phyloP scores from a whole-genome alignment of 2,888 invertebrate species.

The Erebia ligea region DNA sequence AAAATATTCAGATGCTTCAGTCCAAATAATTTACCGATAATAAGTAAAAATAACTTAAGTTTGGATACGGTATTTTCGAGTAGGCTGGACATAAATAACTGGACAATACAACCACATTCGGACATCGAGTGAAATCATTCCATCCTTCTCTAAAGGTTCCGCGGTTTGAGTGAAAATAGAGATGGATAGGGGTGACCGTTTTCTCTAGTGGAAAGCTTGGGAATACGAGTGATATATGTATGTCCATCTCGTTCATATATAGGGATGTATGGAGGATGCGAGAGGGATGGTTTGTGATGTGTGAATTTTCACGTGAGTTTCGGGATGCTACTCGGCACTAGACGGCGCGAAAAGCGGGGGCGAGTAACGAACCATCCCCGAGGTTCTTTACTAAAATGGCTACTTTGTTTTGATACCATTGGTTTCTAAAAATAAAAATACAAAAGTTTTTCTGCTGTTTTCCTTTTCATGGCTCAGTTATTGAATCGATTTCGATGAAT shows the following conservation, averaged over 20 bases:
- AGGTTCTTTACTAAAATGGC: conserved; percentile 33
- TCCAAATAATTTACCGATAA: no score
- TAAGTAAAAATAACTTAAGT: background rate
- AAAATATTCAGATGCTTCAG: no score
- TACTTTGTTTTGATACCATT: background rate
- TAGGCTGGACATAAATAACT: conserved; percentile 64
- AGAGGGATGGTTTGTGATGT: conserved; percentile 68
- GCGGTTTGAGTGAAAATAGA: conserved; percentile 66
- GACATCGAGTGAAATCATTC: conserved; percentile 59
- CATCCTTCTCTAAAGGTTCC: conserved; percentile 63
- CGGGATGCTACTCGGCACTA: conserved; percentile 74
- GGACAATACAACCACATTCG: conserved; percentile 67
- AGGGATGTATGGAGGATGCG: conserved; percentile 68
- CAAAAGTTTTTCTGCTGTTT: no score
- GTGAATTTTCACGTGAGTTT: conserved; percentile 52
- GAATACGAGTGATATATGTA: conserved; percentile 68
- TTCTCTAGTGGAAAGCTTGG: conserved; percentile 70
- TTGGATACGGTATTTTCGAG: conserved; percentile 57
- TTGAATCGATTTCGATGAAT: no score
- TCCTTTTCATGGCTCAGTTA: no score
- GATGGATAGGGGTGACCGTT: conserved; percentile 76
- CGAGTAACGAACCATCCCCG: conserved; percentile 37
- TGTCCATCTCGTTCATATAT: conserved; percentile 77
- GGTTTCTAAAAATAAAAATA: background rate
- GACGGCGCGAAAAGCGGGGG: conserved; percentile 63